These are phyloP conservation scores for Caretta caretta DNA, from an alignment of 2,113 vertebrate species.

Conservation along the genomic window DNA sequence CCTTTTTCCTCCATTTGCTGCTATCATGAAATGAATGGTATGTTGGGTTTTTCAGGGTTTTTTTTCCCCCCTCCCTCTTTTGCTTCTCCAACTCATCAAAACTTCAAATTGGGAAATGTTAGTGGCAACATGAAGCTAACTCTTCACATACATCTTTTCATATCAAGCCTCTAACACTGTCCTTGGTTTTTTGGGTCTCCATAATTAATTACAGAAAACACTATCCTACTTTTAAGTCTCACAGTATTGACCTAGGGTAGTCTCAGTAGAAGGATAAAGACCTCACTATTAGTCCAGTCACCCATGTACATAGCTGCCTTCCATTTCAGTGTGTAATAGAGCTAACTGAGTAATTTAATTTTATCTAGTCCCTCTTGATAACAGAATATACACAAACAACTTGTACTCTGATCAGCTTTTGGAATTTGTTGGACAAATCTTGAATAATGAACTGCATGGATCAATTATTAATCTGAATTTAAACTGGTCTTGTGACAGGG, in stretches of 20 bases:
- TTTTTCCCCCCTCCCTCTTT: neutral
- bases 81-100: neutral
- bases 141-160: neutral
- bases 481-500: neutral
- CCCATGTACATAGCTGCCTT: neutral
- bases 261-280: neutral
- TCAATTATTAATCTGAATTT: neutral
- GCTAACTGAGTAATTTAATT: neutral
- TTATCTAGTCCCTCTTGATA: neutral
- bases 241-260: neutral
- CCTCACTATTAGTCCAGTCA: neutral
- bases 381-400: neutral
- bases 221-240: neutral
- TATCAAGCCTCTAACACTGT: neutral
- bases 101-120: neutral
- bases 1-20: neutral
- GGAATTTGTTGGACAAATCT: neutral
- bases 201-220: neutral
- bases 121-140: neutral
- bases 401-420: fast-evolving
- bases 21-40: neutral
- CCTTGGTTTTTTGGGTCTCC: neutral
- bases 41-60: fast-evolving
- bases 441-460: neutral
- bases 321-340: neutral